Conservation (phyloP, 2,113 vertebrate species). For the Elachura formosa region DNA sequence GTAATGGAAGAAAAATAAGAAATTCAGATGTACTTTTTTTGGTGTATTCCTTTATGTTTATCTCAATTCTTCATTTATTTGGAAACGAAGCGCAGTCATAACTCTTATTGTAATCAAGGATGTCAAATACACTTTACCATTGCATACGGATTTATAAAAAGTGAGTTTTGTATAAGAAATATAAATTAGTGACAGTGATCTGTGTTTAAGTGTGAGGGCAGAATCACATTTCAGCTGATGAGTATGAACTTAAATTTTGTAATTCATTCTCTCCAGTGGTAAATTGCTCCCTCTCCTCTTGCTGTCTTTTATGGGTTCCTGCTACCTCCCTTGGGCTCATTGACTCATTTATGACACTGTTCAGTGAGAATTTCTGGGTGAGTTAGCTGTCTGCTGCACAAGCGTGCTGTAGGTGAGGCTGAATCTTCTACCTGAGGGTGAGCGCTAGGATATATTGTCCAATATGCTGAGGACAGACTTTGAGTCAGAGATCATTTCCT, state of each 20-base stretch:
- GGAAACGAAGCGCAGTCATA: not conserved
- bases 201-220: fast-evolving
- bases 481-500: fast-evolving
- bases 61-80: not conserved
- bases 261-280: not conserved
- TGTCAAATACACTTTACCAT: not conserved
- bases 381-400: not conserved
- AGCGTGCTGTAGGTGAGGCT: not conserved
- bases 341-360: not conserved
- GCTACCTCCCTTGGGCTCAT: not conserved
- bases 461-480: not conserved
- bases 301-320: not conserved
- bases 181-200: not conserved
- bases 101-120: not conserved
- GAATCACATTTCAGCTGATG: not conserved
- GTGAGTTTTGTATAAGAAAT: not conserved
- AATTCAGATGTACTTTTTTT: not conserved
- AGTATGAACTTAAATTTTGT: not conserved
- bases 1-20: not conserved
- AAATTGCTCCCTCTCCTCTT: not conserved
- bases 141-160: not conserved
- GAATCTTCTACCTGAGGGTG: not conserved
- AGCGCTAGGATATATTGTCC: not conserved
- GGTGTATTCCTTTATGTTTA: not conserved
- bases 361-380: not conserved